Percentiles rank a stretch among this genome's conserved stretches.
Conservation (phyloP, 2,797 vertebrate species). For the Eulemur coronatus region DNA sequence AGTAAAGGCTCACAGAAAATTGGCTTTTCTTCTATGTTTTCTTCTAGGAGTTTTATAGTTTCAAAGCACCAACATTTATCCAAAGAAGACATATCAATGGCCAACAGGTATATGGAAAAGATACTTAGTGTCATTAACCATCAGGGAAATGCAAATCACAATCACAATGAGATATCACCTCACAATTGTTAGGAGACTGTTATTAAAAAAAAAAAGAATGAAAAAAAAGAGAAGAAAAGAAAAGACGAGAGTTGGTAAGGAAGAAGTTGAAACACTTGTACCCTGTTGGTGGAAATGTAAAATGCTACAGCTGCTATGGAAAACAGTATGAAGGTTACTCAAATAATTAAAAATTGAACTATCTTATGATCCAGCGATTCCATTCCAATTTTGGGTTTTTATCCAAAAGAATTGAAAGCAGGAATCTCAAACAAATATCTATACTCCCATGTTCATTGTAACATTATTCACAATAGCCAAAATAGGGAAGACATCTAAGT, state of each 20-base stretch:
- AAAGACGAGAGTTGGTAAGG: neutral
- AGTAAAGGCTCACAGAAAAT: accelerated
- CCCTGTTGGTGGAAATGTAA: neutral
- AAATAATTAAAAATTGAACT: neutral
- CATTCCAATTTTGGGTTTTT: neutral
- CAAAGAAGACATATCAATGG: neutral
- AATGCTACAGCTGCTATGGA: neutral
- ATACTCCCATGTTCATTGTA: neutral
- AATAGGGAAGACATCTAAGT: neutral
- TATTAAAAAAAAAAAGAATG: neutral
- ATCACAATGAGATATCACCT: neutral
- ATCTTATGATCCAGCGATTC: neutral
- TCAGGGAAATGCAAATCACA: neutral
- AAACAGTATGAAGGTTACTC: neutral
- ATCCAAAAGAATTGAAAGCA: neutral
- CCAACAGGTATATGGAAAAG: neutral
- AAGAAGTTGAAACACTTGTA: neutral
- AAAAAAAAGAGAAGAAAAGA: neutral
- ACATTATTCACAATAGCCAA: neutral
- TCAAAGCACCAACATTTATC: neutral
- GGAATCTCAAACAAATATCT: neutral
- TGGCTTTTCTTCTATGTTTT: neutral
- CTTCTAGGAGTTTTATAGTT: neutral
- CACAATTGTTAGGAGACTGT: neutral
- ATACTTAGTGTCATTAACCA: too few relatives aligned